These are phyloP conservation scores for Labeo calbasu DNA, from an alignment of 2,797 vertebrate species.

Conservation along the genomic window DNA sequence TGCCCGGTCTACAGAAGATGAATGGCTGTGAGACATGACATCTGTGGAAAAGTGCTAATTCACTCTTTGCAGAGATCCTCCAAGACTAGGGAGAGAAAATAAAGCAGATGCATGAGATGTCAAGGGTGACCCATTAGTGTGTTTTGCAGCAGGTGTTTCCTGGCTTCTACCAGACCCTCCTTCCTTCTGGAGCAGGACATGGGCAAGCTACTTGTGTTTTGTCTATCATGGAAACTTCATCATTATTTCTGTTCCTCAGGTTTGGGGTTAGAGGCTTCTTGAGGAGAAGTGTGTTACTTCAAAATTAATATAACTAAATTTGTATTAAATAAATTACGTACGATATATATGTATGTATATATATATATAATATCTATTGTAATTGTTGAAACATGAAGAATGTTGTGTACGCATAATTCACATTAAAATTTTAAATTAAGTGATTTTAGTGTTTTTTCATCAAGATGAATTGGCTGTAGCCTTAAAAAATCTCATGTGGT, in stretches of 20 bases:
- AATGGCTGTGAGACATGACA: conserved; percentile 40
- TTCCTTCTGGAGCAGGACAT: conserved; percentile 20
- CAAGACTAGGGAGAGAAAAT: conserved; percentile 35
- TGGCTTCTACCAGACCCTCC: conserved; percentile 8
- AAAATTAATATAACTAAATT: too few species aligned
- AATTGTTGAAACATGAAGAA: too few species aligned
- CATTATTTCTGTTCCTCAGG: not conserved
- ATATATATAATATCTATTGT: too few species aligned
- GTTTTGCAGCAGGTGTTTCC: conserved; percentile 30
- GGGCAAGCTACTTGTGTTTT: not conserved
- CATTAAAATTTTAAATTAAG: too few species aligned
- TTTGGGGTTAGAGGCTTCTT: not conserved
- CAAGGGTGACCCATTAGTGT: conserved; percentile 41
- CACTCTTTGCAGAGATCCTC: conserved; percentile 18
- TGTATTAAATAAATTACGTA: too few species aligned
- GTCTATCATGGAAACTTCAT: conserved; percentile 10
- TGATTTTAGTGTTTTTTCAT: too few species aligned
- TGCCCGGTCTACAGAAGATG: conserved; percentile 11
- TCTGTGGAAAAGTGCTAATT: conserved; percentile 42
- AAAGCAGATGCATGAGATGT: conserved; percentile 47
- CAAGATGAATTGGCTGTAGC: too few species aligned
- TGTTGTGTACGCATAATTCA: too few species aligned
- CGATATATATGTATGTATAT: too few species aligned
- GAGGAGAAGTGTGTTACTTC: not conserved
- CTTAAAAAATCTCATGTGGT: too few species aligned